These are phyloP conservation scores for Meiosimyza decipiens DNA, from an alignment of 2,888 invertebrate species.

Conservation along the genomic window DNA sequence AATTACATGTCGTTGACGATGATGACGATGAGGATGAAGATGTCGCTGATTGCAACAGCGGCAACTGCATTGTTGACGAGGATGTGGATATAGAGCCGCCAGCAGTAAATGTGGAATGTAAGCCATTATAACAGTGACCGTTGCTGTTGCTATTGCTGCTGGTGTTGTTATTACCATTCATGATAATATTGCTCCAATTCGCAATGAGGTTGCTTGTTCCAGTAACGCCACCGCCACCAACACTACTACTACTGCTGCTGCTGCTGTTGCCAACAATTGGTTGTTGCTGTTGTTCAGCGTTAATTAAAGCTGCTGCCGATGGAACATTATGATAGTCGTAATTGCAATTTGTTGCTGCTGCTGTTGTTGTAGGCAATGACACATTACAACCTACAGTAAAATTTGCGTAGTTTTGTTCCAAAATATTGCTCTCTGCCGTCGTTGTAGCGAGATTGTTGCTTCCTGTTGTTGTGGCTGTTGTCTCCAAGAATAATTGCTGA, in stretches of 20 bases:
- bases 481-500: background rate
- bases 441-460: slow-evolving; percentile 23
- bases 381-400: slow-evolving; percentile 2
- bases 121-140: slow-evolving; percentile 18
- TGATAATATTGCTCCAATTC: slow-evolving; percentile 32
- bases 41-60: slow-evolving; percentile 21
- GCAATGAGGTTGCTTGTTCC: slow-evolving; percentile 12
- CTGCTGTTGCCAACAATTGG: too few relatives aligned
- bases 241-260: background rate
- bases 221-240: background rate
- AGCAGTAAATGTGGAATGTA: slow-evolving; percentile 24
- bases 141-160: slow-evolving; percentile 33
- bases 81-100: background rate
- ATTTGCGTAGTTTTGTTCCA: background rate
- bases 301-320: slow-evolving; percentile 17
- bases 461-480: slow-evolving; percentile 8
- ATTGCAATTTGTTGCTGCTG: slow-evolving; percentile 34
- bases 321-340: slow-evolving; percentile 1
- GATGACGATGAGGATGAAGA: slow-evolving; percentile 22
- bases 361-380: slow-evolving; percentile 32
- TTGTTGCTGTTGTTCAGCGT: background rate
- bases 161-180: slow-evolving; percentile 26
- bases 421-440: slow-evolving; percentile 33
- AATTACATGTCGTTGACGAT: slow-evolving; percentile 54
- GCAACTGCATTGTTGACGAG: slow-evolving; percentile 36